Evolutionary conservation across 2,113 vertebrate species (phyloP).

Genomic region (Verasper variegatus): DNA sequence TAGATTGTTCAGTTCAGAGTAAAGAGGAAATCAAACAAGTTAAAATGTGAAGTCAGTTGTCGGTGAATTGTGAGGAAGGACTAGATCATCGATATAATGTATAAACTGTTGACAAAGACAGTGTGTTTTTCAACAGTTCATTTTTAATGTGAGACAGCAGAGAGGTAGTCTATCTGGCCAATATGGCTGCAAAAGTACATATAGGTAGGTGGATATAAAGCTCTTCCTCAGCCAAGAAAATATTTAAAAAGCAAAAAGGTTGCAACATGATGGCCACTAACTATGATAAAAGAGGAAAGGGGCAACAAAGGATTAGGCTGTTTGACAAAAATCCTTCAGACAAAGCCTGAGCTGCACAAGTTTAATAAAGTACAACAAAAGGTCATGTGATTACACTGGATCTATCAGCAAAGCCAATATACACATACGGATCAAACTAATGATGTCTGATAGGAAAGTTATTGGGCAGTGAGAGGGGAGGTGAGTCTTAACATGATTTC

Average conservation of each 20-base stretch:
- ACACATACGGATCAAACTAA: background rate
- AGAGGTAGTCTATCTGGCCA: constrained; percentile 16
- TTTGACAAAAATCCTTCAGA: background rate
- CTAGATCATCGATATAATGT: background rate
- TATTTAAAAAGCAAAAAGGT: constrained; percentile 5
- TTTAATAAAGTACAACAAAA: constrained; percentile 20
- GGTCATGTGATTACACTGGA: constrained; percentile 5
- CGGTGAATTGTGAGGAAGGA: background rate
- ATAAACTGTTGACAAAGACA: background rate
- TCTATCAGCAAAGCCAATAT: background rate
- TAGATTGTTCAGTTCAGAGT: background rate
- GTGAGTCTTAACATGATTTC: constrained; percentile 37
- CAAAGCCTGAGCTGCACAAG: background rate
- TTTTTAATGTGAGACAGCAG: background rate
- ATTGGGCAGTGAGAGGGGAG: constrained; percentile 7
- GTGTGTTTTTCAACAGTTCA: background rate
- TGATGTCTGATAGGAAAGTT: background rate
- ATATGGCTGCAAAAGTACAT: background rate
- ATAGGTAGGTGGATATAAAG: background rate
- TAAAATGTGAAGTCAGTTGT: background rate
- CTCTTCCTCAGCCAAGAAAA: background rate
- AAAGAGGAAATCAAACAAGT: background rate
- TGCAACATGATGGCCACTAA: no score
- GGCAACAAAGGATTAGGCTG: background rate
- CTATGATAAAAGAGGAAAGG: no score